These are phyloP conservation scores for Dryocosmus kuriphilus DNA, from an alignment of 2,888 invertebrate genomes.

Conservation along the genomic window DNA sequence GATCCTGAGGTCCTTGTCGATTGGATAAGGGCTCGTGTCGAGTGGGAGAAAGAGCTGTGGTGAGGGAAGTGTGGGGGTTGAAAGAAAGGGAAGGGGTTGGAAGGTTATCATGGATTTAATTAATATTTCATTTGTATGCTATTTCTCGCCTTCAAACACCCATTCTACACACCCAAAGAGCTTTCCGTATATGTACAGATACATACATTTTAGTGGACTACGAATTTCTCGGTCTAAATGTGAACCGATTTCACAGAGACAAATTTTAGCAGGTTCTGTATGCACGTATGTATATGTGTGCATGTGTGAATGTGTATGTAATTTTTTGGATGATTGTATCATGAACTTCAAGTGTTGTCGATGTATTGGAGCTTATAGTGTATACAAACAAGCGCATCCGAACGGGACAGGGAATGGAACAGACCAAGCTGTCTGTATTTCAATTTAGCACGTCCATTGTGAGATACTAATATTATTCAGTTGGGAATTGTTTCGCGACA, in stretches of 20 bases:
- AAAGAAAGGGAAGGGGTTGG: constrained; percentile 52
- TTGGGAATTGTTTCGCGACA: constrained; percentile 74
- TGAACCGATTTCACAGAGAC: constrained; percentile 26
- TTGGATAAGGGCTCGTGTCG: constrained; percentile 45
- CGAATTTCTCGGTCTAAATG: constrained; percentile 38
- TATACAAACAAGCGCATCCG: constrained; percentile 49
- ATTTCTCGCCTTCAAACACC: constrained; percentile 63
- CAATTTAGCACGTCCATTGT: constrained; percentile 75
- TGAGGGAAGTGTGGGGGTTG: constrained; percentile 32
- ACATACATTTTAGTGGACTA: constrained; percentile 40
- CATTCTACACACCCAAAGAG: constrained; percentile 47
- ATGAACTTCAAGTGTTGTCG: constrained; percentile 12
- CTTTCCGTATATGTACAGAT: constrained; percentile 41
- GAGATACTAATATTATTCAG: constrained; percentile 76
- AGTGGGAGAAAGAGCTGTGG: constrained; percentile 47
- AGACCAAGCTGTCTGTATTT: constrained; percentile 70
- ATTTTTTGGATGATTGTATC: background rate
- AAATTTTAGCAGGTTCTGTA: constrained; percentile 42
- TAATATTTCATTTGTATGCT: constrained; percentile 74
- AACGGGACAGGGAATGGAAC: constrained; percentile 55
- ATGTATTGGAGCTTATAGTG: constrained; percentile 43
- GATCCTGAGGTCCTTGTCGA: constrained; percentile 55
- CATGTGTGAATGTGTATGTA: too few species aligned
- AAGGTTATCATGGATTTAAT: constrained; percentile 72
- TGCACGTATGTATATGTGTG: constrained; percentile 41